These are phyloP conservation scores for Periphyllus acericola DNA, from an alignment of 2,888 invertebrate species.

Conservation along the genomic window DNA sequence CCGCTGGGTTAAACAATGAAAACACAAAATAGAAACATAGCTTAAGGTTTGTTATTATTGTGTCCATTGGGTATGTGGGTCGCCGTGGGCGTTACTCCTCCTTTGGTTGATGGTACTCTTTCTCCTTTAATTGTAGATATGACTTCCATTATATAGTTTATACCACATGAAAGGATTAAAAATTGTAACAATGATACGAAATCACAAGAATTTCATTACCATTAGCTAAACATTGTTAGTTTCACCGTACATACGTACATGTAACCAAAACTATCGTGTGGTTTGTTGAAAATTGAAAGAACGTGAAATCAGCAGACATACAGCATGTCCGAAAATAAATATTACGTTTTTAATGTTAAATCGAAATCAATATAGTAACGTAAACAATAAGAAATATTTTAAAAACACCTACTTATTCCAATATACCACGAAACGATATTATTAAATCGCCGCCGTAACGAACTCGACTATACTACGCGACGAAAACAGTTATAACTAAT, in stretches of 20 bases:
- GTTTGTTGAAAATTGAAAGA: not conserved
- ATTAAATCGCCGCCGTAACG: not conserved
- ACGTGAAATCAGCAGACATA: not conserved
- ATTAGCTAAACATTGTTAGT: not conserved
- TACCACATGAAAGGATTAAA: not conserved
- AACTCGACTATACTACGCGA: not conserved
- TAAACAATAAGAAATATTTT: not conserved
- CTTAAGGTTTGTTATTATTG: slow-evolving; percentile 35
- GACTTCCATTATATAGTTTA: not conserved
- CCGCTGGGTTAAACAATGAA: slow-evolving; percentile 39
- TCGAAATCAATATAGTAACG: not conserved
- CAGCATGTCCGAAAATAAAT: not conserved
- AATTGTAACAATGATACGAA: not conserved
- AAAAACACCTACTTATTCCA: not conserved
- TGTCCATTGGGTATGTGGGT: slow-evolving; percentile 43
- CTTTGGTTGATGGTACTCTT: not conserved
- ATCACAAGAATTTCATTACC: not conserved
- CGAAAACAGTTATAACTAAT: not conserved
- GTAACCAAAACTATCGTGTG: not conserved
- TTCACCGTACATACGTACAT: not conserved
- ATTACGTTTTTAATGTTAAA: not conserved
- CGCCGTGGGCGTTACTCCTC: slow-evolving; percentile 33
- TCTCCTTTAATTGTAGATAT: not conserved
- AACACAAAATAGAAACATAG: slow-evolving; percentile 5
- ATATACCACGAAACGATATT: not conserved